phyloP scores from a whole-genome alignment of 2,113 vertebrate species.

The Osmerus mordax region DNA sequence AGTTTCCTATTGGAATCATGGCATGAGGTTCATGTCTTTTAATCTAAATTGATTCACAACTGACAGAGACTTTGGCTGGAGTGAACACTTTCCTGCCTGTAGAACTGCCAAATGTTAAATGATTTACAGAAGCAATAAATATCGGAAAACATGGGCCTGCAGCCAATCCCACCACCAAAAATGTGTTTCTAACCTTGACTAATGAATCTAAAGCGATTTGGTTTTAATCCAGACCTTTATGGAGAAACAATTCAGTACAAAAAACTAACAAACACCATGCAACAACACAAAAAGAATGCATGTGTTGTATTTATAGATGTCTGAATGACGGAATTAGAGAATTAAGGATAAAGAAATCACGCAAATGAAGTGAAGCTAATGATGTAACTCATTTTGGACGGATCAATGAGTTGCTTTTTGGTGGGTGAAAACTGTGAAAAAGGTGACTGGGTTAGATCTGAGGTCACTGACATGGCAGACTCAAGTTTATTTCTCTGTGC shows the following conservation, averaged over 20 bases:
- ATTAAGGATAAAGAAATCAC: background rate
- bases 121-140: constrained; percentile 6
- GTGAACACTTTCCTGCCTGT: background rate
- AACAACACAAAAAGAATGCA: background rate
- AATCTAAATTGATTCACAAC: background rate
- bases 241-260: background rate
- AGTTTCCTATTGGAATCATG: background rate
- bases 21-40: background rate
- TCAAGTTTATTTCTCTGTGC: constrained; percentile 41
- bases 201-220: constrained; percentile 6
- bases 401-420: constrained; percentile 43
- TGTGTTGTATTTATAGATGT: background rate
- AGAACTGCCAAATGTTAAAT: constrained; percentile 6
- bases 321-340: too few species aligned
- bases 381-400: constrained; percentile 28
- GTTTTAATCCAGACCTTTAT: constrained; percentile 10
- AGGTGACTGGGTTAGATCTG: constrained; percentile 22
- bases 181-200: constrained; percentile 18
- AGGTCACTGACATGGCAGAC: constrained; percentile 33
- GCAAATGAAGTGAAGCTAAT: constrained; percentile 24
- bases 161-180: background rate
- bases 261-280: background rate
- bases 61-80: constrained; percentile 1
- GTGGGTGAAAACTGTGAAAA: constrained; percentile 49
- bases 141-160: constrained; percentile 1